These are phyloP conservation scores for Electrophaes corylata DNA, from an alignment of 2,888 invertebrate species.

Conservation along the genomic window DNA sequence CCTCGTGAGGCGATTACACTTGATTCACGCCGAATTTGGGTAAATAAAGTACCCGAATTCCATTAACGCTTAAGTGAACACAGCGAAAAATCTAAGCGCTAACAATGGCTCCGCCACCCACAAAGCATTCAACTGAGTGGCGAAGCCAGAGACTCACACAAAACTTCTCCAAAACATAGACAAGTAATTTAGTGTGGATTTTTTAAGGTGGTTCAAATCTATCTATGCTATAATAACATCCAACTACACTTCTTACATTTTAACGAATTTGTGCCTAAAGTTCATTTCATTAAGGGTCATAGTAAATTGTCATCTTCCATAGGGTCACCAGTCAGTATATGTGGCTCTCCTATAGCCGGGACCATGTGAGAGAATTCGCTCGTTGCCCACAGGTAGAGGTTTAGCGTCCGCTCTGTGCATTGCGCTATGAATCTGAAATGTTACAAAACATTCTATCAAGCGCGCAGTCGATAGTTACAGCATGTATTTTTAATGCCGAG, in stretches of 20 bases:
- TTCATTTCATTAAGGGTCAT: constrained; percentile 44
- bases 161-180: not conserved
- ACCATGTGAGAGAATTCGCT: constrained; percentile 88
- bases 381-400: constrained; percentile 93
- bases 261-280: constrained; percentile 23
- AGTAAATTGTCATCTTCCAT: constrained; percentile 67
- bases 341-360: constrained; percentile 85
- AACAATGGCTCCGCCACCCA: not conserved
- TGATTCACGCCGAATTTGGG: not conserved
- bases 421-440: constrained; percentile 94
- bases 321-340: constrained; percentile 68
- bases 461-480: not conserved
- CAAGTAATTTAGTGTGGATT: not conserved
- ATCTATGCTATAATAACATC: not conserved
- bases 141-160: not conserved
- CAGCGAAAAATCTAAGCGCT: not conserved
- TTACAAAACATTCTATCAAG: constrained; percentile 1
- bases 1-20: not conserved
- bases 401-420: constrained; percentile 94
- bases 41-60: not conserved
- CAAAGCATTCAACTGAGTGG: not conserved
- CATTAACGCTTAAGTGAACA: not conserved
- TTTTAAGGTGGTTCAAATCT: not conserved
- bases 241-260: constrained; percentile 1
- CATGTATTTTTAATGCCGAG: not conserved